Evolutionary conservation across 2,113 vertebrate genomes (phyloP).

Genomic region (Cynoglossus semilaevis): DNA sequence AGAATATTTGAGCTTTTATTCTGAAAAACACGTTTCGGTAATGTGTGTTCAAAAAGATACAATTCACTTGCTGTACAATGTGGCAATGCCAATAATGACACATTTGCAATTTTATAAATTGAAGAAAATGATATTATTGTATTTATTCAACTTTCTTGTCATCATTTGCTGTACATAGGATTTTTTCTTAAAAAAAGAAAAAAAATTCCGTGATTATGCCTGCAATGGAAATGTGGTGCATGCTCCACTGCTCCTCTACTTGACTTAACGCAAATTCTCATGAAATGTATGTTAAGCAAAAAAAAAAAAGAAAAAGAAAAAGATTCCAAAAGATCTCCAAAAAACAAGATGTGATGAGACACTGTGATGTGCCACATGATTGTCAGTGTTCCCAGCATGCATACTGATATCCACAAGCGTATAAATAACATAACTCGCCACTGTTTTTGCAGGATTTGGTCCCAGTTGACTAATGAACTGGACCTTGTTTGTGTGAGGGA

Average conservation of each 20-base stretch:
- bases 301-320: slow-evolving; percentile 4
- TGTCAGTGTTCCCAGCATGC: slow-evolving; percentile 34
- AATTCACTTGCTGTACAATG: slow-evolving; percentile 46
- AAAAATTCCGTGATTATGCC: slow-evolving; percentile 67
- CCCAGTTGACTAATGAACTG: slow-evolving; percentile 30
- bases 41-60: slow-evolving; percentile 38
- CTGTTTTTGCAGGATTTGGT: slow-evolving; percentile 17
- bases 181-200: slow-evolving; percentile 58
- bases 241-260: slow-evolving; percentile 67
- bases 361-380: slow-evolving; percentile 43
- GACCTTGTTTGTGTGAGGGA: slow-evolving; percentile 5
- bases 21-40: slow-evolving; percentile 40
- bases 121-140: slow-evolving; percentile 32
- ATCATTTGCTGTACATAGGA: slow-evolving; percentile 66
- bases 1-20: slow-evolving; percentile 46
- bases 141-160: slow-evolving; percentile 32
- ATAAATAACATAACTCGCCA: slow-evolving; percentile 5
- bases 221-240: slow-evolving; percentile 74
- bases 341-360: slow-evolving; percentile 55
- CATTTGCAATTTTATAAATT: slow-evolving; percentile 68
- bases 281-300: slow-evolving; percentile 69
- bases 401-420: slow-evolving; percentile 3
- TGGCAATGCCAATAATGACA: slow-evolving; percentile 52
- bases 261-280: slow-evolving; percentile 51
- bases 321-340: slow-evolving; percentile 50